phyloP scores from a whole-genome alignment of 2,888 invertebrate species.

The Chymomyza procnemis region DNA sequence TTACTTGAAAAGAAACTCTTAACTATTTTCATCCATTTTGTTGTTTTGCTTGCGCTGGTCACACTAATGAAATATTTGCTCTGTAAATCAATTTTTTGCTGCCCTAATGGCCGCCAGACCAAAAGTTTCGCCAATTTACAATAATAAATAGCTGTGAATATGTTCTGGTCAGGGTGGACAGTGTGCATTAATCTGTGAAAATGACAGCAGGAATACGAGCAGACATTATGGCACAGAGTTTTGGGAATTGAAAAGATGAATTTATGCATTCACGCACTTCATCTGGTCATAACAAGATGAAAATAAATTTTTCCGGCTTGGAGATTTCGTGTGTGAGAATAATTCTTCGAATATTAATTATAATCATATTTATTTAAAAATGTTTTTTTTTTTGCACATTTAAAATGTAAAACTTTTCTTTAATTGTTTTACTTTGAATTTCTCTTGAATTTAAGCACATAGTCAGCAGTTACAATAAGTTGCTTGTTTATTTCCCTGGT shows the following conservation, averaged over 20 bases:
- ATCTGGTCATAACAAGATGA: conserved; percentile 38
- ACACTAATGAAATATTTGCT: neutral
- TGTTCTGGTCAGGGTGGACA: conserved; percentile 15
- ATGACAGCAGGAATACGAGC: conserved; percentile 51
- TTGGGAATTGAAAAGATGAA: conserved; percentile 51
- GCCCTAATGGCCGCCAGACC: neutral
- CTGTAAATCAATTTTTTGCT: conserved; percentile 61
- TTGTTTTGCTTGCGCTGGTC: neutral
- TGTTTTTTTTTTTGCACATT: neutral
- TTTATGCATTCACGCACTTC: conserved; percentile 49
- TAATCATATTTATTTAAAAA: neutral
- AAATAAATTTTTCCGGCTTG: conserved; percentile 45
- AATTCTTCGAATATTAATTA: too few relatives aligned
- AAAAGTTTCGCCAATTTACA: conserved; percentile 64
- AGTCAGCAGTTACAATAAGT: conserved; percentile 12
- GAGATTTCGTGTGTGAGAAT: neutral
- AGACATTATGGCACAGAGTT: neutral
- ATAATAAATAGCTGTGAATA: conserved; percentile 62
- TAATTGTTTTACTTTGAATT: neutral
- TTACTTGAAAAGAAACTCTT: neutral
- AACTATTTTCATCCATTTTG: neutral
- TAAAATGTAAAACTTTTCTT: neutral
- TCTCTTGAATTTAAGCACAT: conserved; percentile 10
- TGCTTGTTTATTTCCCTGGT: neutral
- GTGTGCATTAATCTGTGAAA: conserved; percentile 69